Evolutionary conservation across 2,888 invertebrate genomes (phyloP).

Genomic region (Thereva nobilitata): DNA sequence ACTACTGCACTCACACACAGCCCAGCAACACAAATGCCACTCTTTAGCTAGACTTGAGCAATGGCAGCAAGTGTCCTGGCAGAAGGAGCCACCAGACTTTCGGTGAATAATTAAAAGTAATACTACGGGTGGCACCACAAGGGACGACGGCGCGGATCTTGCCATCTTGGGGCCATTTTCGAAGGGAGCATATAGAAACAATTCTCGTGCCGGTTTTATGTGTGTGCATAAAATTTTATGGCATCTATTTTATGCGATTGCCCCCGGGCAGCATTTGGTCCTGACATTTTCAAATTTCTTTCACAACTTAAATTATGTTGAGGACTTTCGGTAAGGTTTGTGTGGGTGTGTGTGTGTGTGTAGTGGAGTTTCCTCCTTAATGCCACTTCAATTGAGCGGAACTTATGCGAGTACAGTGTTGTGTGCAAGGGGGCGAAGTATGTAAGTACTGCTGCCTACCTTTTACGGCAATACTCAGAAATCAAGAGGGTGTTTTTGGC

Average conservation of each 20-base stretch:
- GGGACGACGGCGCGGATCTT: neutral
- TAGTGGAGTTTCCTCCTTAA: conserved; percentile 19
- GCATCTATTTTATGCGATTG: conserved; percentile 19
- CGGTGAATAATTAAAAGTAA: conserved; percentile 26
- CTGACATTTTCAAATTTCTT: conserved; percentile 25
- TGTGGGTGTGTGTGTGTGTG: neutral
- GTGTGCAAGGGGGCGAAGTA: conserved; percentile 7
- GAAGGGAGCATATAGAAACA: conserved; percentile 13
- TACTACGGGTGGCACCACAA: neutral
- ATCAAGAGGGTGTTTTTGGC: too few species aligned
- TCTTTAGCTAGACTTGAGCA: conserved; percentile 5
- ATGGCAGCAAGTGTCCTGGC: neutral
- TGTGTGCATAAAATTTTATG: conserved; percentile 34
- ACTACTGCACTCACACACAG: conserved; percentile 15
- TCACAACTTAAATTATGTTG: conserved; percentile 30
- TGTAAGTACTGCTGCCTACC: conserved; percentile 10
- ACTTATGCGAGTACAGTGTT: conserved; percentile 3
- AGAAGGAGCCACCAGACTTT: neutral
- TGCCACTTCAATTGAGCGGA: conserved; percentile 36
- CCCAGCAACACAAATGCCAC: neutral
- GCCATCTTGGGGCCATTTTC: neutral
- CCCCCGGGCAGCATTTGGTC: conserved; percentile 25
- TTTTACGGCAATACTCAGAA: too few species aligned
- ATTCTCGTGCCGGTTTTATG: conserved; percentile 11
- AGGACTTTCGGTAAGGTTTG: conserved; percentile 4